These are phyloP conservation scores for Leptobrachium ailaonicum DNA, from an alignment of 2,113 vertebrate species.

Conservation along the genomic window DNA sequence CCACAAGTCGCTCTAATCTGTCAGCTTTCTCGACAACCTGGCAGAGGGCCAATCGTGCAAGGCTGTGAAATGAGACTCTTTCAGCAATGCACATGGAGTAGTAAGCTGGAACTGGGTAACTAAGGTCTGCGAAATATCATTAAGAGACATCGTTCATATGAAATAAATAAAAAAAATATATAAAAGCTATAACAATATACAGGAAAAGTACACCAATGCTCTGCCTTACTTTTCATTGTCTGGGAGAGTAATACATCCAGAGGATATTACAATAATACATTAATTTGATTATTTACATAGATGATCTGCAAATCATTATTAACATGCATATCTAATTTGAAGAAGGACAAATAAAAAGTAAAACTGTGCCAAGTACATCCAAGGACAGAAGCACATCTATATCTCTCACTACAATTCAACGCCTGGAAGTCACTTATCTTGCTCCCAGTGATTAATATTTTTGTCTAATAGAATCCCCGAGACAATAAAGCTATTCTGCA, in stretches of 20 bases:
- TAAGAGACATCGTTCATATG: no score
- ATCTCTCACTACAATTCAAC: slow-evolving; percentile 1
- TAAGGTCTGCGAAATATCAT: no score
- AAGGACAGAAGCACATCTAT: slow-evolving; percentile 5
- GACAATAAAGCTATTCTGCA: slow-evolving; percentile 9
- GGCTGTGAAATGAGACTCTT: no score
- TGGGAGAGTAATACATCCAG: not conserved
- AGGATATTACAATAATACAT: not conserved
- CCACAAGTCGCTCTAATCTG: no score
- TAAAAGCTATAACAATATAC: no score
- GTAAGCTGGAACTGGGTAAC: no score
- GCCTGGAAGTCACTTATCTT: slow-evolving; percentile 8
- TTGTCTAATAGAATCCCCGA: slow-evolving; percentile 6
- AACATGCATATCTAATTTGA: not conserved
- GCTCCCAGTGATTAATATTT: slow-evolving; percentile 19
- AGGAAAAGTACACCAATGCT: no score
- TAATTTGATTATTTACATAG: not conserved
- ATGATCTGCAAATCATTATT: not conserved
- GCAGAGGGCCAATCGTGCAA: no score
- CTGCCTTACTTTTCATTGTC: no score
- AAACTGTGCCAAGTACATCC: slow-evolving; percentile 6
- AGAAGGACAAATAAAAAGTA: not conserved
- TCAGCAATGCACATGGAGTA: no score
- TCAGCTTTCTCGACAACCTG: no score
- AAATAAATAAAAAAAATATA: no score